Conservation (phyloP, 2,113 vertebrate species). For the Oreotragus oreotragus region DNA sequence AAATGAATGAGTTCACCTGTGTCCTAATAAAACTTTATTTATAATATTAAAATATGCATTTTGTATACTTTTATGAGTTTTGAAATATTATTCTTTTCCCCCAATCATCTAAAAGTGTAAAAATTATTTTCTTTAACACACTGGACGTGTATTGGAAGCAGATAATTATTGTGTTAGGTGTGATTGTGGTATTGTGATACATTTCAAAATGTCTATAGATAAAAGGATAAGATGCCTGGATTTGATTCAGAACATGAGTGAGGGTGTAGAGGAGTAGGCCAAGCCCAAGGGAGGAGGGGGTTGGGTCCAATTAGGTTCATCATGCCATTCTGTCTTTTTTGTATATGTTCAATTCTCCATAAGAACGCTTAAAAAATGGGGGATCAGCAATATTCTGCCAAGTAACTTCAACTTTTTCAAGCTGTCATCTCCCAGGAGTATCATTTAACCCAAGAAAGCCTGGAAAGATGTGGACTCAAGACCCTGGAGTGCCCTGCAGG, state of each 20-base stretch:
- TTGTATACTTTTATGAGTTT: neutral
- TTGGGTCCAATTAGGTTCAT: neutral
- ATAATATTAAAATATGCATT: neutral
- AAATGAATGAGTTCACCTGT: neutral
- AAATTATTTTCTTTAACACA: neutral
- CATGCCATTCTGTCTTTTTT: neutral
- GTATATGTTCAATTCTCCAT: neutral
- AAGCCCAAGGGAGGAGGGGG: neutral
- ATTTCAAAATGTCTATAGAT: neutral
- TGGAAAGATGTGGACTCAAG: neutral
- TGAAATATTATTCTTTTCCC: neutral
- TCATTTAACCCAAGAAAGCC: neutral
- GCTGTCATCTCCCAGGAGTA: neutral
- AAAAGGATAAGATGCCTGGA: neutral
- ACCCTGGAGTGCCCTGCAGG: too few species aligned
- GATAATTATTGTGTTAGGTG: neutral
- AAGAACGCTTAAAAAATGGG: neutral
- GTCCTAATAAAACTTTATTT: neutral
- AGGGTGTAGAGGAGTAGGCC: neutral
- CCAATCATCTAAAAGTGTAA: neutral
- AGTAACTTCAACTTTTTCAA: neutral
- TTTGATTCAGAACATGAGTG: neutral
- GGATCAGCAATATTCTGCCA: neutral
- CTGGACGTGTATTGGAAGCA: too few species aligned
- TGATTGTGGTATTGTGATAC: neutral